A percentile compares a stretch with the other conserved stretches of the same genome.
phyloP scores from a whole-genome alignment of 2,888 invertebrate species.

The Archips crataeganus region DNA sequence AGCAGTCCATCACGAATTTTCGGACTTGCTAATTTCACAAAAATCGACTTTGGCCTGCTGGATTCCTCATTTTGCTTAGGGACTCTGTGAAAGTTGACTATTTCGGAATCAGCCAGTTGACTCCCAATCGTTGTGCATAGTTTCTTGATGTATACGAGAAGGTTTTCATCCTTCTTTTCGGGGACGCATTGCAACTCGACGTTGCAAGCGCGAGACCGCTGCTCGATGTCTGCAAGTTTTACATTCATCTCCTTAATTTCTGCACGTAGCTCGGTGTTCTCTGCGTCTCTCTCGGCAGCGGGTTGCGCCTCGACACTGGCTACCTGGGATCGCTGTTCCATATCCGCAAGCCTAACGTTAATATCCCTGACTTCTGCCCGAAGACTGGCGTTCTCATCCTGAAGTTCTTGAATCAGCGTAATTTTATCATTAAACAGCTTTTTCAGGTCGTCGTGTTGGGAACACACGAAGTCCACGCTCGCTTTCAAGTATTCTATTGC shows the following conservation, averaged over 20 bases:
- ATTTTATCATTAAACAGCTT: too few species aligned
- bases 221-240: background rate
- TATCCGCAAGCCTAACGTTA: too few species aligned
- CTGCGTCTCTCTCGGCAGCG: too few species aligned
- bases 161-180: background rate
- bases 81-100: background rate
- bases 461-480: too few species aligned
- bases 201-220: constrained; percentile 1
- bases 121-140: background rate
- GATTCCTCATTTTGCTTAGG: background rate
- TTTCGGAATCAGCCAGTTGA: background rate
- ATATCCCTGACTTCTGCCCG: too few species aligned
- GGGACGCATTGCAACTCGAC: constrained; percentile 10
- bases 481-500: too few species aligned
- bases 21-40: constrained; percentile 7
- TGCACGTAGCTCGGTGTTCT: too few species aligned
- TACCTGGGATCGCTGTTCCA: too few species aligned
- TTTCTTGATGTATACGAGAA: background rate
- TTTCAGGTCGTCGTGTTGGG: too few species aligned
- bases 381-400: too few species aligned
- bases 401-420: too few species aligned
- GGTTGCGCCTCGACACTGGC: too few species aligned
- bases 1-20: constrained; percentile 13
- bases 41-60: background rate
- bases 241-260: constrained; percentile 2